A percentile compares a stretch with the other conserved stretches of the same genome.
These are phyloP conservation scores for Phymastichus coffea DNA, from an alignment of 1,140 invertebrate genomes.

Conservation along the genomic window DNA sequence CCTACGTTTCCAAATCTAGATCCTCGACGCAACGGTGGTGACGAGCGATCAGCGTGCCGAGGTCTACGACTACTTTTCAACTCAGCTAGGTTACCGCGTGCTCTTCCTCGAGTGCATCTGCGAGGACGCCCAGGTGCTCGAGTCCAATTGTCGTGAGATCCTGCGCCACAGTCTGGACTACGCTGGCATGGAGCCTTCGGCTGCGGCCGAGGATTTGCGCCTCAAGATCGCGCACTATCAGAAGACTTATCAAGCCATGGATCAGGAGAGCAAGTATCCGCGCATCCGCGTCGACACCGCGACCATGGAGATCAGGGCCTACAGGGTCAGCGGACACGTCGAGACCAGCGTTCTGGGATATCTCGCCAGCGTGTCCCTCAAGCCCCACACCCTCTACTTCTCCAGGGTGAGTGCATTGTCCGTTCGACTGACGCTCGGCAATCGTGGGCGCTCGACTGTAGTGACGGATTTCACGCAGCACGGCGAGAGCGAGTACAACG, in stretches of 20 bases:
- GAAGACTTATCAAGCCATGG: constrained; percentile 76
- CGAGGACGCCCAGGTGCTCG: constrained; percentile 77
- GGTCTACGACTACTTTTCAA: constrained; percentile 72
- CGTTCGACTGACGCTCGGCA: too few relatives aligned
- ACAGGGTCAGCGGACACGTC: constrained; percentile 66
- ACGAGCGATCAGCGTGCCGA: constrained; percentile 76
- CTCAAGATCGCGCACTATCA: constrained; percentile 85
- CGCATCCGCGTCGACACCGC: constrained; percentile 74
- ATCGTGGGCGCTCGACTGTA: not conserved
- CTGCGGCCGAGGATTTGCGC: constrained; percentile 79
- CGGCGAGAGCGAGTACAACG: constrained; percentile 90
- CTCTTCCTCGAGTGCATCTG: constrained; percentile 93
- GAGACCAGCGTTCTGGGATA: constrained; percentile 77
- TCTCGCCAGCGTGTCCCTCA: constrained; percentile 72
- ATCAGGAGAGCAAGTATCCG: constrained; percentile 57
- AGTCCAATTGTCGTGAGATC: constrained; percentile 88
- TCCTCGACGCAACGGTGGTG: constrained; percentile 91
- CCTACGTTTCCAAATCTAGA: too few relatives aligned
- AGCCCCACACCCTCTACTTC: constrained; percentile 73
- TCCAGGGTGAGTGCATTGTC: constrained; percentile 62
- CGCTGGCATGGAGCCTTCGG: constrained; percentile 70
- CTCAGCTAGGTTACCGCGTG: constrained; percentile 77
- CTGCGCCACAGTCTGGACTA: constrained; percentile 91
- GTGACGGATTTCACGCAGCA: constrained; percentile 62
- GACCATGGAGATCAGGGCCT: constrained; percentile 61